These are phyloP conservation scores for Cheilosia soror DNA, from an alignment of 2,888 invertebrate species.

Conservation along the genomic window DNA sequence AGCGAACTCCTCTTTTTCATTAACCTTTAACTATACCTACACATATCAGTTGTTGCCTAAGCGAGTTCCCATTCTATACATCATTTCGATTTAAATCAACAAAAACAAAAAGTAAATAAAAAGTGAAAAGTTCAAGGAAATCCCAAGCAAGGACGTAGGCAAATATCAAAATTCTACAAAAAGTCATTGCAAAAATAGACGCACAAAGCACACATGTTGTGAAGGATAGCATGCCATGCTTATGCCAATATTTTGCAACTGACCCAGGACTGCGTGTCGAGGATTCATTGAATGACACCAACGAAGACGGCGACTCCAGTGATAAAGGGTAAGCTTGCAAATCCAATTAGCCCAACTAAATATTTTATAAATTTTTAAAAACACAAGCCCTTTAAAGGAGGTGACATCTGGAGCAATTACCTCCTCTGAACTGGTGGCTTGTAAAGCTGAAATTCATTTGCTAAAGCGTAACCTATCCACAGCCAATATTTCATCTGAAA, in stretches of 20 bases:
- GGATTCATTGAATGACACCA: slow-evolving; percentile 60
- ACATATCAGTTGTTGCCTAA: background rate
- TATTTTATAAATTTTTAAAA: slow-evolving; percentile 7
- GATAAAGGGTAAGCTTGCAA: slow-evolving; percentile 44
- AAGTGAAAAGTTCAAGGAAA: slow-evolving; percentile 68
- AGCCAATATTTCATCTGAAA: slow-evolving; percentile 78
- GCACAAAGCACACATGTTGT: slow-evolving; percentile 64
- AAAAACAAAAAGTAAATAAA: slow-evolving; percentile 28
- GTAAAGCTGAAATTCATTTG: slow-evolving; percentile 80
- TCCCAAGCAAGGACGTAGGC: slow-evolving; percentile 57
- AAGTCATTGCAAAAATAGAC: slow-evolving; percentile 67
- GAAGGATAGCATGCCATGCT: slow-evolving; percentile 77
- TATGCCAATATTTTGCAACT: slow-evolving; percentile 78
- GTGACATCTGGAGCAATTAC: slow-evolving; percentile 65
- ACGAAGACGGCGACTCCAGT: slow-evolving; percentile 39
- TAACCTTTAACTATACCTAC: background rate
- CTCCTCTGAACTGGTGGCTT: slow-evolving; percentile 79
- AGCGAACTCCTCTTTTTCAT: background rate
- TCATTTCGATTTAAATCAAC: slow-evolving; percentile 33
- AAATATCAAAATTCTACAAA: slow-evolving; percentile 69
- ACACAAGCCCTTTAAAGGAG: slow-evolving; percentile 25
- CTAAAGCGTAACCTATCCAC: slow-evolving; percentile 79
- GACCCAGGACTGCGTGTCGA: slow-evolving; percentile 62
- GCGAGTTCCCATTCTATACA: background rate
- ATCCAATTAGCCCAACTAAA: slow-evolving; percentile 16